Evolutionary conservation across 2,797 vertebrate species (phyloP).

Genomic region (Streptopelia turtur): DNA sequence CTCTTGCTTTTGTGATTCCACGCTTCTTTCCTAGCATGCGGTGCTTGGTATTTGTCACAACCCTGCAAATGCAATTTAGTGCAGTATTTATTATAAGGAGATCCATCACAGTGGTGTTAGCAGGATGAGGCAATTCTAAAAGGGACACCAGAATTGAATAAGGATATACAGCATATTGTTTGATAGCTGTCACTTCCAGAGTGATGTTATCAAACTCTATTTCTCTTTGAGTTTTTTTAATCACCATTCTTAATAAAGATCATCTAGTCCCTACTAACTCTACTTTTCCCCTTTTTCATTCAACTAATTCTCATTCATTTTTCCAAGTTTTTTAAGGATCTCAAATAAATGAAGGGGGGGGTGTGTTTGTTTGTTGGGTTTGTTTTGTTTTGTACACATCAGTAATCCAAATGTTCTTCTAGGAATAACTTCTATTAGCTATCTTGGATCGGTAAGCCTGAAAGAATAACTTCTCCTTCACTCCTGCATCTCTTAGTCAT

Average conservation of each 20-base stretch:
- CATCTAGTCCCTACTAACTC: accelerated
- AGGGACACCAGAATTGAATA: not conserved
- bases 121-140: not conserved
- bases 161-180: not conserved
- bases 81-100: not conserved
- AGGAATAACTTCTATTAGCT: not conserved
- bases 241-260: not conserved
- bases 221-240: not conserved
- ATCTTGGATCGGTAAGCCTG: not conserved
- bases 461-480: not conserved
- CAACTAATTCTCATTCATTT: not conserved
- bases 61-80: not conserved
- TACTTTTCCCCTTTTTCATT: not conserved
- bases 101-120: not conserved
- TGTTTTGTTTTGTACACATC: not conserved
- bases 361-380: no score
- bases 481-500: not conserved
- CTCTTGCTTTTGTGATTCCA: not conserved
- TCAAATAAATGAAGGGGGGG: not conserved
- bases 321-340: not conserved
- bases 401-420: not conserved
- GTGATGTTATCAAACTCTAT: not conserved
- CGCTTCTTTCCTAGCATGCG: not conserved
- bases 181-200: not conserved
- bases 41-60: not conserved